These are phyloP conservation scores for Scatophagus argus DNA, from an alignment of 2,113 vertebrate species.

Conservation along the genomic window DNA sequence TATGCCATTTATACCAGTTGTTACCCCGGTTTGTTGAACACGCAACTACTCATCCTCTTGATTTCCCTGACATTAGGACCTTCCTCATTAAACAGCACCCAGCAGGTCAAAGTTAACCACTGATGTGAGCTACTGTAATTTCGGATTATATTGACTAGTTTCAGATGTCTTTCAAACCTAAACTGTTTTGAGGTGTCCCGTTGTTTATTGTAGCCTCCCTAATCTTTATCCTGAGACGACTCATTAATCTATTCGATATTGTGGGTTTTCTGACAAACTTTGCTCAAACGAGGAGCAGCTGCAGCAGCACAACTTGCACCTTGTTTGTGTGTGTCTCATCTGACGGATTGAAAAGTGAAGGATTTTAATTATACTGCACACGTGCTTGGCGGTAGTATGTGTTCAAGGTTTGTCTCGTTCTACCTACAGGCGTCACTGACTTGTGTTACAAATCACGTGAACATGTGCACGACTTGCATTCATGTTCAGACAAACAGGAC, in stretches of 20 bases:
- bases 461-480: background rate
- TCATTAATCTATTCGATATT: background rate
- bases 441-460: background rate
- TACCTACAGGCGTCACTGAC: background rate
- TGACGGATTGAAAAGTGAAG: background rate
- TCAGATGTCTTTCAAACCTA: background rate
- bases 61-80: no score
- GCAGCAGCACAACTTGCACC: background rate
- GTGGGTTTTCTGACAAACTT: no score
- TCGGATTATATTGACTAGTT: background rate
- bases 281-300: no score
- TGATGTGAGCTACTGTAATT: background rate
- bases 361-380: background rate
- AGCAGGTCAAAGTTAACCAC: no score
- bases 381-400: background rate
- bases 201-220: background rate
- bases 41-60: background rate
- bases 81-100: no score
- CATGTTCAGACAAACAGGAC: background rate
- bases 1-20: no score
- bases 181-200: background rate
- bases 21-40: background rate
- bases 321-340: background rate
- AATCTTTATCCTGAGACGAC: background rate
- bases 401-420: background rate